Evolutionary conservation across 2,888 invertebrate genomes (phyloP), one percentile per base, ranked within the genome.

Genomic region (Antheraea yamamai): DNA sequence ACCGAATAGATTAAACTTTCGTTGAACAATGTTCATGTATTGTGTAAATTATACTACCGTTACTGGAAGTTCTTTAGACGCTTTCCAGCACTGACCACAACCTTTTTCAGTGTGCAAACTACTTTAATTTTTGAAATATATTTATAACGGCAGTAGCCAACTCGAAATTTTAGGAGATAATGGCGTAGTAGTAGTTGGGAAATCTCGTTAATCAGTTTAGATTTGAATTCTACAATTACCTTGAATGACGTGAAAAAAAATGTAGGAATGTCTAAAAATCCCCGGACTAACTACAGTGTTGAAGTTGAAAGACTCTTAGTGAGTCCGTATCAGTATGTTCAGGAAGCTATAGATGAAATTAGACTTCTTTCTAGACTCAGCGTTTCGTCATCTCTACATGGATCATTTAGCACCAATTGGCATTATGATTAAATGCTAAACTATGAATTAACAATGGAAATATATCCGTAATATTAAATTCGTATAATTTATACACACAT

Each of bases 11-110:
- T 76, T 75, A 72, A 68, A 68, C 68, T 35, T 71, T n/a, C 51
- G 39, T 61, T 52, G 73, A 73, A 75, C 61, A 71, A 52, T 52
- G 71, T 6, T 73, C 16, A 47, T 71, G 68, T 66, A 75, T 39
- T 72, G 39, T 52, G 30, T 47, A 66, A 74, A 72, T 79, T 82
- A 78, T 77, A 79, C 80, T 71, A 30, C 55, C 75, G 77, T 58
- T 58, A 55, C 75, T 52, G 72, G n/a, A 23, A 18, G 18, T 55
- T 58, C 55, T 74, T n/a, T 58, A 52, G 64, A 66, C 76, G 35
- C 66, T 76, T 74, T 74, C 47, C 71, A 23, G n/a, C n/a, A 30
- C 3, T n/a, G 51, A 30, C n/a, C 47, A 23, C 72, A 74, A 75
- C 72, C 72, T 77, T 78, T 74, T 71, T 75, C 35, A 51, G 73